These are phyloP conservation scores for Melinaea marsaeus DNA, from an alignment of 2,888 invertebrate species.

Conservation along the genomic window DNA sequence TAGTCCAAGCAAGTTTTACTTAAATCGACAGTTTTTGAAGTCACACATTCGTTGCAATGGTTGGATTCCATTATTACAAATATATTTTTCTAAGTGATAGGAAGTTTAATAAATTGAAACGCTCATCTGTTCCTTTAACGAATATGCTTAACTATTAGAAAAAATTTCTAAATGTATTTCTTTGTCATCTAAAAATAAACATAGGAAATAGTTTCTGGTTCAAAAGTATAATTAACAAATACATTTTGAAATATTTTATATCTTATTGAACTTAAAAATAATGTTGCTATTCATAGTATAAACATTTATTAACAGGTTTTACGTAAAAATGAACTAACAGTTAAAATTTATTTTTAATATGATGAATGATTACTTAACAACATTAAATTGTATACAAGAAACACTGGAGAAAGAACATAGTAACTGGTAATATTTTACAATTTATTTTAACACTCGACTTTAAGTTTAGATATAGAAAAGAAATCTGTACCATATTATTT, in stretches of 20 bases:
- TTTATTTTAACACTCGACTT: slow-evolving; percentile 3
- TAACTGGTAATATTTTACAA: not conserved
- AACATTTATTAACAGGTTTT: too few relatives aligned
- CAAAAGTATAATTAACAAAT: too few relatives aligned
- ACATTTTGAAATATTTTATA: too few relatives aligned
- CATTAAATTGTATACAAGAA: not conserved
- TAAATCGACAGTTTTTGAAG: slow-evolving; percentile 92
- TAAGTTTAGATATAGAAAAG: slow-evolving; percentile 4
- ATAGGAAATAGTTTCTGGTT: not conserved
- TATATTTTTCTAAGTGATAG: slow-evolving; percentile 90
- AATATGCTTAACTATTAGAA: slow-evolving; percentile 59
- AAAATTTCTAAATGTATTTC: slow-evolving; percentile 7
- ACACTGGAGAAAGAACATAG: not conserved
- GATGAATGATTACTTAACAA: too few relatives aligned
- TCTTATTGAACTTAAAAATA: too few relatives aligned
- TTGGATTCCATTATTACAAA: slow-evolving; percentile 83
- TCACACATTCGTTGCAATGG: slow-evolving; percentile 88
- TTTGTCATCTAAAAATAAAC: slow-evolving; percentile 1
- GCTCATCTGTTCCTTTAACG: slow-evolving; percentile 88
- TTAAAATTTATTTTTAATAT: too few relatives aligned
- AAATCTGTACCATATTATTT: slow-evolving; percentile 14
- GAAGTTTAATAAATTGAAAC: slow-evolving; percentile 90
- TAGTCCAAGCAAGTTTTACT: slow-evolving; percentile 89
- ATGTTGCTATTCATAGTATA: too few relatives aligned
- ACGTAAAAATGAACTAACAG: too few relatives aligned